A percentile compares a stretch with the other conserved stretches of the same genome.
Evolutionary conservation across 2,797 vertebrate genomes (phyloP).

Genomic region (Oophaga sylvatica): DNA sequence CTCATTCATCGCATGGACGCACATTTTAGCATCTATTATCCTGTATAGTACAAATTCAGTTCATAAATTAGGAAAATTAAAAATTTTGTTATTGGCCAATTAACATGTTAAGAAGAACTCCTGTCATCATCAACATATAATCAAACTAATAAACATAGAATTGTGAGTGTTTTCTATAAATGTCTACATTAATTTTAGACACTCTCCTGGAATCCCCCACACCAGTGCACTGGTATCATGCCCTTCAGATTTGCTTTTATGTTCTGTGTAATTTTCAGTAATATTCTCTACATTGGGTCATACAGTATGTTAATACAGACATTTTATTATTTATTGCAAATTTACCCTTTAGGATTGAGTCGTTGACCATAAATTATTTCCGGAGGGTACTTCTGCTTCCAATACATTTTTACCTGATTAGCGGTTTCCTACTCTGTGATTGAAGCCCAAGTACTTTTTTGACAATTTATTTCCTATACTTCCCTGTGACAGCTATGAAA

Average conservation of each 20-base stretch:
- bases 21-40: background rate
- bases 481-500: constrained; percentile 10
- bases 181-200: background rate
- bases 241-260: background rate
- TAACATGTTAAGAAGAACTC: background rate
- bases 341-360: background rate
- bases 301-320: background rate
- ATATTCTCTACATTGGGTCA: constrained; percentile 6
- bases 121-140: background rate
- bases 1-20: background rate
- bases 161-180: background rate
- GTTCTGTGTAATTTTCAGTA: background rate
- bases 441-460: constrained; percentile 25
- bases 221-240: background rate
- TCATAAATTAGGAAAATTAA: background rate
- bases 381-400: background rate
- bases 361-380: constrained; percentile 7
- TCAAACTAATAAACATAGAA: background rate
- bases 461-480: constrained; percentile 43
- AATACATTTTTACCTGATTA: constrained; percentile 43
- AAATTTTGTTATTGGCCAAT: background rate
- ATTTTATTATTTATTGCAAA: constrained; percentile 23
- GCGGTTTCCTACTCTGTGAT: constrained; percentile 21
- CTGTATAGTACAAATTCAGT: background rate
- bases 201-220: too few relatives aligned